Percentiles rank a stretch among this genome's conserved stretches.
Evolutionary conservation across 2,113 vertebrate genomes (phyloP).

Genomic region (Gymnorhina tibicen): DNA sequence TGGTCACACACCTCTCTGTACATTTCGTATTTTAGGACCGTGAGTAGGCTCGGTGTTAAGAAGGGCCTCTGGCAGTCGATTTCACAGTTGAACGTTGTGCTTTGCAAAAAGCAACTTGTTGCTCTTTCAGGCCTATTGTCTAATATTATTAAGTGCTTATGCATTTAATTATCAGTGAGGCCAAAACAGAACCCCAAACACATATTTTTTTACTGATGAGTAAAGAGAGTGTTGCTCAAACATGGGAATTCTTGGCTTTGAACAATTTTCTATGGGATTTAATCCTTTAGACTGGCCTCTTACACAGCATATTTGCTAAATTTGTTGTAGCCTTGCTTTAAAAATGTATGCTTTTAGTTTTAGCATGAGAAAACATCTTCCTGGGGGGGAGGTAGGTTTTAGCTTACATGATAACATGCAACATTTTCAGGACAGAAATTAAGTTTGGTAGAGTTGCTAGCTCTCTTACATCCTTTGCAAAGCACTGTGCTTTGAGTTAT

Average conservation of each 20-base stretch:
- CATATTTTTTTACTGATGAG: not conserved
- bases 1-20: not conserved
- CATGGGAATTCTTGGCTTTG: not conserved
- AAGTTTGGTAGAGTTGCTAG: not conserved
- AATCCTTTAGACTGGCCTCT: not conserved
- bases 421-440: not conserved
- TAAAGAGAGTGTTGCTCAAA: not conserved
- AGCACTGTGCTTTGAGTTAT: not conserved
- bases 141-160: not conserved
- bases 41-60: not conserved
- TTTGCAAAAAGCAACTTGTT: not conserved
- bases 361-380: not conserved
- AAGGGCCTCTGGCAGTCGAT: accelerated
- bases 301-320: not conserved
- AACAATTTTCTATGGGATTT: not conserved
- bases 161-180: not conserved
- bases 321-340: not conserved
- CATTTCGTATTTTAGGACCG: not conserved
- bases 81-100: not conserved
- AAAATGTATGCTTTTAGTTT: not conserved
- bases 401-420: not conserved
- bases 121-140: not conserved
- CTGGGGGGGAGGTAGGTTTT: not conserved
- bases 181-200: not conserved
- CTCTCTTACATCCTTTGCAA: not conserved